Conservation (phyloP, 2,797 vertebrate species). For the Sebastes goodei region DNA sequence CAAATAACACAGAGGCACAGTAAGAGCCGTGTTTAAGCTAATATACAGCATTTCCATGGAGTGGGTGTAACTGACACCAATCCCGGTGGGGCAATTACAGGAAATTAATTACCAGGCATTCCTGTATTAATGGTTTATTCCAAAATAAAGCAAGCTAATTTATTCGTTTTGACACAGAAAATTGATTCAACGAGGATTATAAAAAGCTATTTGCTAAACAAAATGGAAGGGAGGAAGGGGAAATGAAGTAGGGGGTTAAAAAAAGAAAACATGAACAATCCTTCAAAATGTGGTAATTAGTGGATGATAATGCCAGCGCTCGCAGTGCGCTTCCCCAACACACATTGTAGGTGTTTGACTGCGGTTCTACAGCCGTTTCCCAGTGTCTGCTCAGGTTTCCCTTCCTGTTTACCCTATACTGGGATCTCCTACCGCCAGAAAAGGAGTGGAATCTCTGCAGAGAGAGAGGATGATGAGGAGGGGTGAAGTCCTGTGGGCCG, state of each 20-base stretch:
- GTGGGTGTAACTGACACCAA: constrained; percentile 82
- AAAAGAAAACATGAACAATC: constrained; percentile 77
- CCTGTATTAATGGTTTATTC: constrained; percentile 83
- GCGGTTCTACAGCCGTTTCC: constrained; percentile 50
- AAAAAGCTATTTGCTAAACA: constrained; percentile 84
- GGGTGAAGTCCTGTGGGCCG: constrained; percentile 58
- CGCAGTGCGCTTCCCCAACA: constrained; percentile 40
- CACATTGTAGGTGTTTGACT: constrained; percentile 53
- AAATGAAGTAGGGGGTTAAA: constrained; percentile 76
- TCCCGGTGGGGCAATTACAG: constrained; percentile 84
- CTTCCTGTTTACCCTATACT: constrained; percentile 72
- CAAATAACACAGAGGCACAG: constrained; percentile 57
- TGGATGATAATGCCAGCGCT: constrained; percentile 63
- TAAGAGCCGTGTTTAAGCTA: constrained; percentile 74
- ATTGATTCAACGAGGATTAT: constrained; percentile 81
- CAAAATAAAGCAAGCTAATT: constrained; percentile 85
- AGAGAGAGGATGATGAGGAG: constrained; percentile 44
- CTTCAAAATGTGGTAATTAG: constrained; percentile 76
- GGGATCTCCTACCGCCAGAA: constrained; percentile 55
- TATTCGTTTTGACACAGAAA: constrained; percentile 82
- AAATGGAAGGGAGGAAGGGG: constrained; percentile 72
- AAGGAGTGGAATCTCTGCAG: constrained; percentile 73
- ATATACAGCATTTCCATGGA: constrained; percentile 75
- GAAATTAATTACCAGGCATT: constrained; percentile 84
- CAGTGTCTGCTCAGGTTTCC: constrained; percentile 64